Conservation (phyloP, 2,113 vertebrate genomes). For the Lutjanus erythropterus region DNA sequence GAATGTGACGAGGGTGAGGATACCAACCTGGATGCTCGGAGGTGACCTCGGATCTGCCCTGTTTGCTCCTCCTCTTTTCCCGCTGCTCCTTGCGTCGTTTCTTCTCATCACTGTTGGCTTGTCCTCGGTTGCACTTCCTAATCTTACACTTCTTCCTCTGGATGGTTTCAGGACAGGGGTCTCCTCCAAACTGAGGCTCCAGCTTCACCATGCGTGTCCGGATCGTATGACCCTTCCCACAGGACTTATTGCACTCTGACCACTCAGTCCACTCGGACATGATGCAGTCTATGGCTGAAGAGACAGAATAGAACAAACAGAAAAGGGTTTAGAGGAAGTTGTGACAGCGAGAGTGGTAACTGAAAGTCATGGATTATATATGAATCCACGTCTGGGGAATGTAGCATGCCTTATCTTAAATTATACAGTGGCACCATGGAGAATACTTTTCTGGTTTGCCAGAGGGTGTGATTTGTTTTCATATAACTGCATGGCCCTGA, state of each 20-base stretch:
- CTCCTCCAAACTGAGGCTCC: constrained; percentile 96
- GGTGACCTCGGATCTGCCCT: constrained; percentile 83
- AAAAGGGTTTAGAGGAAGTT: neutral
- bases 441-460: neutral
- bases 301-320: constrained; percentile 2
- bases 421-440: constrained; percentile 14
- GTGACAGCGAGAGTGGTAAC: neutral
- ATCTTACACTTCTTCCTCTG: constrained; percentile 95
- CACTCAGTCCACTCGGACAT: constrained; percentile 96
- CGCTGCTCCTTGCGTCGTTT: constrained; percentile 93
- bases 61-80: constrained; percentile 92
- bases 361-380: neutral
- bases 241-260: constrained; percentile 98
- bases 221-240: constrained; percentile 96
- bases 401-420: neutral
- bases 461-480: constrained; percentile 7
- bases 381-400: neutral
- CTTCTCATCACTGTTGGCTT: constrained; percentile 89
- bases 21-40: constrained; percentile 91
- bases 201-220: constrained; percentile 92
- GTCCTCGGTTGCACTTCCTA: constrained; percentile 91
- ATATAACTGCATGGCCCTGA: neutral
- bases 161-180: constrained; percentile 91
- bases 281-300: constrained; percentile 91
- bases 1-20: neutral